A percentile compares a stretch with the other conserved stretches of the same genome.
These are phyloP conservation scores for Emydura subglobosa DNA, from an alignment of 2,113 vertebrate genomes.

Conservation along the genomic window DNA sequence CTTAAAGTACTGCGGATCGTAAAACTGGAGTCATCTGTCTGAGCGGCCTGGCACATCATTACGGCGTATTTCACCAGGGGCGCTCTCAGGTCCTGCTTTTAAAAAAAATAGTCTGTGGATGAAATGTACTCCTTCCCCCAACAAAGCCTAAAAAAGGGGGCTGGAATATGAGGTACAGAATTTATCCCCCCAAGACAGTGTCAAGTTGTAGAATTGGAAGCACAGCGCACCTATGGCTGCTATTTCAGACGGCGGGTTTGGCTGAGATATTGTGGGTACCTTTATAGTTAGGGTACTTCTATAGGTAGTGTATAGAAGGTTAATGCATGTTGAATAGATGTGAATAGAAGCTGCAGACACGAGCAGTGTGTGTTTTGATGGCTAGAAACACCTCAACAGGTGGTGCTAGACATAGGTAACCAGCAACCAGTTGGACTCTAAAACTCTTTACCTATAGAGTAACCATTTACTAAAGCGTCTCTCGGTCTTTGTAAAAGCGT, in stretches of 20 bases:
- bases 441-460: too few relatives aligned
- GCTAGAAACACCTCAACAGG: too few relatives aligned
- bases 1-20: rapidly evolving
- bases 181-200: neutral
- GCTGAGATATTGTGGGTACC: neutral
- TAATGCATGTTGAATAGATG: neutral
- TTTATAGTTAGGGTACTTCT: neutral
- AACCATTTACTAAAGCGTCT: too few relatives aligned
- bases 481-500: neutral
- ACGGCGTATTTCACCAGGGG: neutral
- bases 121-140: rapidly evolving
- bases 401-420: too few relatives aligned
- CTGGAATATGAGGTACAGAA: neutral
- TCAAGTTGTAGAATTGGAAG: too few relatives aligned
- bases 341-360: too few relatives aligned
- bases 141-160: rapidly evolving
- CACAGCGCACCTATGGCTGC: neutral
- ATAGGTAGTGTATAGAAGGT: neutral
- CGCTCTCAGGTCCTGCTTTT: neutral
- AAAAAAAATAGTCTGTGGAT: neutral
- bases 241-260: neutral
- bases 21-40: neutral
- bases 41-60: neutral
- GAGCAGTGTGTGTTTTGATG: too few relatives aligned
- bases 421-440: too few relatives aligned